Percentiles rank a stretch among this genome's conserved stretches.
phyloP scores from a whole-genome alignment of 1,140 invertebrate species.

The Nymphalis io region DNA sequence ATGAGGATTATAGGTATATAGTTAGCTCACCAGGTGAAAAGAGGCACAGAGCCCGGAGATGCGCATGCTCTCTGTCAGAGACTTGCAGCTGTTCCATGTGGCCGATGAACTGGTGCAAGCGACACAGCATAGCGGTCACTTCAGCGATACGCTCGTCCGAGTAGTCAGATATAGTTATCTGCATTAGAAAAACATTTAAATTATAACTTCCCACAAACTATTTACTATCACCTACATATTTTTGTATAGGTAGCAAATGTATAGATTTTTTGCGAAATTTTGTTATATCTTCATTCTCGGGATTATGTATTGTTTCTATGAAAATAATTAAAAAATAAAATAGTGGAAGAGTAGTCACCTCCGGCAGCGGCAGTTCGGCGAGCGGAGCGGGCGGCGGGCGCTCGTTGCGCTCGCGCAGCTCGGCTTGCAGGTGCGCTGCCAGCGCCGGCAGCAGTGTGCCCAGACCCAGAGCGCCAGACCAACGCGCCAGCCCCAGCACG shows the following conservation, averaged over 20 bases:
- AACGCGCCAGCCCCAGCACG: constrained; percentile 94
- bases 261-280: too few species aligned
- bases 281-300: too few species aligned
- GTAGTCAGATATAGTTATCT: constrained; percentile 65
- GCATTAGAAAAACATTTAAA: not conserved
- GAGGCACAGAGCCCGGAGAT: constrained; percentile 92
- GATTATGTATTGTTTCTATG: too few species aligned
- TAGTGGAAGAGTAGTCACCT: too few species aligned
- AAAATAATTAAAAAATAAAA: too few species aligned
- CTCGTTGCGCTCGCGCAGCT: constrained; percentile 50
- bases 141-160: constrained; percentile 63
- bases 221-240: too few species aligned
- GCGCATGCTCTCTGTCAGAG: constrained; percentile 92
- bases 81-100: constrained; percentile 88
- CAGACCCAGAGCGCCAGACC: constrained; percentile 80
- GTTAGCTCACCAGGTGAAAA: constrained; percentile 80
- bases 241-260: too few species aligned
- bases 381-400: constrained; percentile 6
- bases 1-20: not conserved
- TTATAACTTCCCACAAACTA: too few species aligned
- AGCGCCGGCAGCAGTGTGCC: constrained; percentile 61
- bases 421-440: constrained; percentile 57
- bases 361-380: constrained; percentile 28
- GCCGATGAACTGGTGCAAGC: constrained; percentile 91
- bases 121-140: constrained; percentile 75